Conservation (phyloP, 2,888 invertebrate genomes). For the Latheticus oryzae region DNA sequence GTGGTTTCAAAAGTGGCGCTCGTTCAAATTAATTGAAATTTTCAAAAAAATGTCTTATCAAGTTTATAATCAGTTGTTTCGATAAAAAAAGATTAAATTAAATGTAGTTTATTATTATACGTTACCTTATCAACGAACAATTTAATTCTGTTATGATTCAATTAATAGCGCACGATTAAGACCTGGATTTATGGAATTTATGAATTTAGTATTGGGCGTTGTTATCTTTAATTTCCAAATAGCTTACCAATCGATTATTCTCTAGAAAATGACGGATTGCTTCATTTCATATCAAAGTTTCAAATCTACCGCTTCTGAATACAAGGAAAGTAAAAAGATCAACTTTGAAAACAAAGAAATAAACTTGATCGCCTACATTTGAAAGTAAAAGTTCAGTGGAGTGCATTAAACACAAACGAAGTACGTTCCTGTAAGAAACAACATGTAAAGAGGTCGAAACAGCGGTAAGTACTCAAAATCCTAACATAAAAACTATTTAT, state of each 20-base stretch:
- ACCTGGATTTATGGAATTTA: no score
- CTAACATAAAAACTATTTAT: conserved; percentile 4
- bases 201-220: conserved; percentile 18
- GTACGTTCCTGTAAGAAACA: conserved; percentile 44
- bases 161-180: no score
- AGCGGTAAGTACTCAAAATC: conserved; percentile 40
- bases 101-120: no score
- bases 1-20: conserved; percentile 45
- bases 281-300: conserved; percentile 25
- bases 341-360: conserved; percentile 61
- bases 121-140: no score
- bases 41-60: no score
- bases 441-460: conserved; percentile 35
- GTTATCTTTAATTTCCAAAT: conserved; percentile 41
- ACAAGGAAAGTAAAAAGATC: conserved; percentile 57
- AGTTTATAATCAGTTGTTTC: no score
- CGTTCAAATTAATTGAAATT: conserved; percentile 45
- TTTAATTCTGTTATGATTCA: no score
- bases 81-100: no score
- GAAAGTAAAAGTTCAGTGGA: conserved; percentile 63
- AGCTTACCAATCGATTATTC: conserved; percentile 44
- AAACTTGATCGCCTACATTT: conserved; percentile 63
- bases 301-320: conserved; percentile 50
- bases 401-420: conserved; percentile 47
- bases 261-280: conserved; percentile 40